Percentiles rank a stretch among this genome's conserved stretches.
These are phyloP conservation scores for Odontothrips loti DNA, from an alignment of 2,888 invertebrate species.

Conservation along the genomic window DNA sequence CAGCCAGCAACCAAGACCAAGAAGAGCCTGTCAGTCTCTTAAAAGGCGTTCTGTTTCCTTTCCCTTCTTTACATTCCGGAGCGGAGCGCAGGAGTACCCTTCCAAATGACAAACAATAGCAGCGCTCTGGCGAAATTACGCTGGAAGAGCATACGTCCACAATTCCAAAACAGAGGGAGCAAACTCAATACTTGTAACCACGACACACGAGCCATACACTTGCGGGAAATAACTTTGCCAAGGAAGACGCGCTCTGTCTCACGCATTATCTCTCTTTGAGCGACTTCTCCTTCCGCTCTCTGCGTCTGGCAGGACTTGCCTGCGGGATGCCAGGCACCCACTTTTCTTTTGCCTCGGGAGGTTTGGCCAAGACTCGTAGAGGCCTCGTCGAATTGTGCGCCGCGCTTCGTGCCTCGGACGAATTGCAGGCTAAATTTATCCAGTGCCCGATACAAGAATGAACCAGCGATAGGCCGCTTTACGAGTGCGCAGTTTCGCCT, in stretches of 20 bases:
- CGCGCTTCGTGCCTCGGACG: too few species aligned
- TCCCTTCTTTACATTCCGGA: background rate
- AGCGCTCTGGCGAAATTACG: background rate
- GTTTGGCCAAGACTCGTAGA: too few species aligned
- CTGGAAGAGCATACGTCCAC: background rate
- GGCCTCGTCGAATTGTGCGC: too few species aligned
- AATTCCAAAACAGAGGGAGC: background rate
- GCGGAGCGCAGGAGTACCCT: background rate
- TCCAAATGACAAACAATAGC: background rate
- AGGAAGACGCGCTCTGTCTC: background rate
- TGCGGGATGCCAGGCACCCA: background rate
- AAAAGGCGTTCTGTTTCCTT: background rate
- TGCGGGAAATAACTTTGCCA: background rate
- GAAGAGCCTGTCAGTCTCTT: background rate
- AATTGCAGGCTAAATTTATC: too few species aligned
- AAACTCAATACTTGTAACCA: background rate
- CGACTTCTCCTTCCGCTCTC: background rate
- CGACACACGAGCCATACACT: background rate
- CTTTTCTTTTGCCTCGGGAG: background rate
- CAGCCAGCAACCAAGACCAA: background rate
- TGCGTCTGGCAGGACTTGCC: background rate
- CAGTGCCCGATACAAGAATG: too few species aligned
- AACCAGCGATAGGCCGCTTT: too few species aligned
- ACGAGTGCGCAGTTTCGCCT: too few species aligned
- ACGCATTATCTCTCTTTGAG: constrained; percentile 13